Percentiles rank a stretch among this genome's conserved stretches.
phyloP scores from a whole-genome alignment of 2,113 vertebrate species.

The Steatornis caripensis region DNA sequence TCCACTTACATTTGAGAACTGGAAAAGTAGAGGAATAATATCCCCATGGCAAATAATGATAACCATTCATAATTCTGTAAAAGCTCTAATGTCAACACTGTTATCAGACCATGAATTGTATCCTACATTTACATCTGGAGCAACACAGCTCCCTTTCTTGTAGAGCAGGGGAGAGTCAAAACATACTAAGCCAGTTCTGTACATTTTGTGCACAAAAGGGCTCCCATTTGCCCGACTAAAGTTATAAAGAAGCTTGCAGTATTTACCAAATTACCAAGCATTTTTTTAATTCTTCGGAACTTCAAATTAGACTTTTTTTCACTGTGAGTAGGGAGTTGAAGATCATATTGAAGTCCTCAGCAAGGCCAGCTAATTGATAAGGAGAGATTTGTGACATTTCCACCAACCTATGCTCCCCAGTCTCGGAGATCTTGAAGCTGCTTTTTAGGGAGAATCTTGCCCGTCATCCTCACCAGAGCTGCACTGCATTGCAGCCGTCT shows the following conservation, averaged over 20 bases:
- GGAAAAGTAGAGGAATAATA: not conserved
- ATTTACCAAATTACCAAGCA: not conserved
- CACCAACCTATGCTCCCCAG: not conserved
- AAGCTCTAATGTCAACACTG: not conserved
- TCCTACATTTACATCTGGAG: not conserved
- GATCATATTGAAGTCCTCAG: not conserved
- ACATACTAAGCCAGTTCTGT: accelerated
- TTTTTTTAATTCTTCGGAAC: not conserved
- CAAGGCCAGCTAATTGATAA: not conserved
- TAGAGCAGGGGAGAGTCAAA: not conserved
- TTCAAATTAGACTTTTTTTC: not conserved
- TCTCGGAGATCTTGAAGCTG: not conserved
- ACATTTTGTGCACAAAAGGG: not conserved
- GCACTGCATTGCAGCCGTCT: not conserved
- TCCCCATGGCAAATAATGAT: not conserved
- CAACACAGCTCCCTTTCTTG: not conserved
- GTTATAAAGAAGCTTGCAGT: not conserved
- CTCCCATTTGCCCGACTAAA: not conserved
- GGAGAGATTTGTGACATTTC: not conserved
- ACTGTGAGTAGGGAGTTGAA: not conserved
- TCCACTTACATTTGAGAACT: not conserved
- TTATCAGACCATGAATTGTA: not conserved
- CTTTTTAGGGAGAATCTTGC: not conserved
- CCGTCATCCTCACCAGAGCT: not conserved
- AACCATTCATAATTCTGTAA: not conserved